phyloP scores from a whole-genome alignment of 1,140 invertebrate species.

The Trinorchestia longiramus region DNA sequence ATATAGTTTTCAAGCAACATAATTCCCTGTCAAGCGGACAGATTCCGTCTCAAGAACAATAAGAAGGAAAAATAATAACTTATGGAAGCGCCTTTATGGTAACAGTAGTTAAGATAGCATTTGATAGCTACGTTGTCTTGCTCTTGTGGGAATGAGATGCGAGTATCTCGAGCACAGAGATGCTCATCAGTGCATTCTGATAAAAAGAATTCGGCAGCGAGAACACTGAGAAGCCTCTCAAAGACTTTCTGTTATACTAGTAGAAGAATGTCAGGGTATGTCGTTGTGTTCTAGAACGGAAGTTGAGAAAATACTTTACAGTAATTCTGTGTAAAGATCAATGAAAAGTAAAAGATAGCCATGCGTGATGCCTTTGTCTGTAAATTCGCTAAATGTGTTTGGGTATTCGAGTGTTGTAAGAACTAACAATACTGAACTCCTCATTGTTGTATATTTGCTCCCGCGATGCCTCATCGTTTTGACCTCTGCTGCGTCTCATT shows the following conservation, averaged over 20 bases:
- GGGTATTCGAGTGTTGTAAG: neutral
- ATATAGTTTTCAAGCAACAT: neutral
- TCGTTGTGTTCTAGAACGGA: neutral
- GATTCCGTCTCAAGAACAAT: neutral
- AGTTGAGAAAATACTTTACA: neutral
- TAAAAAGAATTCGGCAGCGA: neutral
- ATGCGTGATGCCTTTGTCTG: neutral
- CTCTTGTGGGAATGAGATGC: neutral
- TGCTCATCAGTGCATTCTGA: neutral
- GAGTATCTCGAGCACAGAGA: no score
- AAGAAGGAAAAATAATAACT: neutral
- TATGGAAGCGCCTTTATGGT: neutral
- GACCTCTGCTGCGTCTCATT: neutral
- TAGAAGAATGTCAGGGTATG: neutral
- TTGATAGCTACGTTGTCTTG: neutral
- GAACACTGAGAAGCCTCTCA: neutral
- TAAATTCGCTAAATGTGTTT: neutral
- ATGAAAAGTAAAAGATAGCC: neutral
- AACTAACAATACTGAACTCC: neutral
- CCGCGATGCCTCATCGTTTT: neutral
- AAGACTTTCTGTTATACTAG: no score
- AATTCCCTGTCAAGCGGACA: neutral
- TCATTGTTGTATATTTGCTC: neutral
- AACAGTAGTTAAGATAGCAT: neutral
- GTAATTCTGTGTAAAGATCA: neutral